Percentiles rank a stretch among this genome's conserved stretches.
Evolutionary conservation across 2,797 vertebrate genomes (phyloP).

Genomic region (Cygnus olor): DNA sequence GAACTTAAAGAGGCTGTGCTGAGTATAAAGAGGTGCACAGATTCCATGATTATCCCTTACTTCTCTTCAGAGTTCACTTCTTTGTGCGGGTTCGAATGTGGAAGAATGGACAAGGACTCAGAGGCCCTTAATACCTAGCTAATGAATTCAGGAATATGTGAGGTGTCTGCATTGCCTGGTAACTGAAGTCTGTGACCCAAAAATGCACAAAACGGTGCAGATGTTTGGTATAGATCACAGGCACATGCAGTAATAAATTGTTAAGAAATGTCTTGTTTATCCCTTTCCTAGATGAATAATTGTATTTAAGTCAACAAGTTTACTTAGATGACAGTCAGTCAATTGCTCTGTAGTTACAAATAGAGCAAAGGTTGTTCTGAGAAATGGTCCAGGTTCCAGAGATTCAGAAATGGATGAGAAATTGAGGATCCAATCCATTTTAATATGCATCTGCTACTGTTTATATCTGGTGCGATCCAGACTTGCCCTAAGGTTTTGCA

Average conservation of each 20-base stretch:
- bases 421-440: background rate
- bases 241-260: no score
- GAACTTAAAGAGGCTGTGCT: background rate
- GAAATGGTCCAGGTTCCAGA: background rate
- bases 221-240: background rate
- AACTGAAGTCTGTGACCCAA: background rate
- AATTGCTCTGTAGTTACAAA: background rate
- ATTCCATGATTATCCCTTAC: background rate
- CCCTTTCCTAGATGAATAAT: background rate
- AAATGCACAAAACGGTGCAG: background rate
- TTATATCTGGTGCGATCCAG: background rate
- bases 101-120: accelerated
- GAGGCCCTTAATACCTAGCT: background rate
- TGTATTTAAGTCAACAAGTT: background rate
- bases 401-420: background rate
- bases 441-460: background rate
- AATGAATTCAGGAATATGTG: background rate
- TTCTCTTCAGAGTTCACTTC: background rate
- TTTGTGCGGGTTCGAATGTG: background rate
- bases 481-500: background rate
- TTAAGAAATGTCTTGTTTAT: background rate
- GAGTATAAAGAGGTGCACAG: background rate
- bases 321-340: background rate
- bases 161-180: background rate
- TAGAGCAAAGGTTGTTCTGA: background rate